Conservation (phyloP, 2,797 vertebrate species). For the Salmo trutta region DNA sequence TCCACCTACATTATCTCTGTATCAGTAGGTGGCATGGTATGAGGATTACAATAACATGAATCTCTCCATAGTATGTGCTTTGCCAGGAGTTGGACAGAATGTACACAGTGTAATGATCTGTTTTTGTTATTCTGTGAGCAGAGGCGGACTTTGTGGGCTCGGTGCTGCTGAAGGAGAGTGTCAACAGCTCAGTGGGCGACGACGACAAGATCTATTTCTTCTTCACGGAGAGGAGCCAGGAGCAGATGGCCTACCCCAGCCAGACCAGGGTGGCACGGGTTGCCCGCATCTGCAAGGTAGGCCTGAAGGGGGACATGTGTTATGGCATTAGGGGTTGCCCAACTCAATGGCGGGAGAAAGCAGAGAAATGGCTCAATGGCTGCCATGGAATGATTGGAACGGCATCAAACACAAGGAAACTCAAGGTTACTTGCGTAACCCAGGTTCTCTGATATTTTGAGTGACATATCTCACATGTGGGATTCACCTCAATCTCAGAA, state of each 20-base stretch:
- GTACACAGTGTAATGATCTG: not conserved
- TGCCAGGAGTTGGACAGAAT: not conserved
- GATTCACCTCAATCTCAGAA: too few species aligned
- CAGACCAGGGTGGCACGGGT: conserved; percentile 88
- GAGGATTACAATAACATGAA: not conserved
- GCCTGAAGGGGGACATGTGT: conserved; percentile 15
- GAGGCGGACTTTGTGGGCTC: conserved; percentile 95
- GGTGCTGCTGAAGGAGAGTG: conserved; percentile 87
- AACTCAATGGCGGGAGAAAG: too few species aligned
- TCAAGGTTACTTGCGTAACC: too few species aligned
- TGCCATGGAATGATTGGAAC: too few species aligned
- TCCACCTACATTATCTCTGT: too few species aligned
- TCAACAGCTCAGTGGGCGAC: conserved; percentile 85
- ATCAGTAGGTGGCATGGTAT: not conserved
- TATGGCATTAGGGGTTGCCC: too few species aligned
- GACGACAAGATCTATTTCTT: conserved; percentile 99
- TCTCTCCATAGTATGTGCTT: not conserved
- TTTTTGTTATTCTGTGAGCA: conserved; percentile 56
- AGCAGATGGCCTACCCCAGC: conserved; percentile 83
- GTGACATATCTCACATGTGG: too few species aligned
- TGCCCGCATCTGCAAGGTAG: conserved; percentile 96
- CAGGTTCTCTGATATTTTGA: too few species aligned
- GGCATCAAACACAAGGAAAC: too few species aligned
- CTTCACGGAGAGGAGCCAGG: conserved; percentile 88
- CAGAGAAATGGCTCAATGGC: too few species aligned